Base-by-base conservation (phyloP, 2,888 invertebrate species). In the Nematopogon swammerdamellus region DNA sequence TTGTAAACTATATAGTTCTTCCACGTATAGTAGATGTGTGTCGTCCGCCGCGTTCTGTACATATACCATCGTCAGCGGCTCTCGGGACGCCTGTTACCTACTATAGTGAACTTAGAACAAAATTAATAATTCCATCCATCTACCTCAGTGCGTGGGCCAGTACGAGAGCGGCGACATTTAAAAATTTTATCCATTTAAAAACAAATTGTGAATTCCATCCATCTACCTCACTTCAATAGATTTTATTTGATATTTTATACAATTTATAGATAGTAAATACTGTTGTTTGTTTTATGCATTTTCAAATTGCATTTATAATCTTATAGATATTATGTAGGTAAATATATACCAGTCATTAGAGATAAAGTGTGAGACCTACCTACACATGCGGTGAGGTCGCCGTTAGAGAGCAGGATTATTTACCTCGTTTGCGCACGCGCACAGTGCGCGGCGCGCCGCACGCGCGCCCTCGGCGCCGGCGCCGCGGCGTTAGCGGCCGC, bases 151-250 rank as follows among this genome's bases (percentile, higher is more conserved):
- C 73, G 73, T 70, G 75, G 74, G 77, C 77, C 77, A 71, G 73
- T 69, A 14, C 25, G 25, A 25, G 25, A 44, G 65, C 71, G 74
- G 76, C 79, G 63, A 65, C 68, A 68, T 72, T 18, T 36, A 14
- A 8, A 36, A 14, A 36, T 8, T 36, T 14, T 36, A 36, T 36
- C 36, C 14, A 43, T 19, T 48, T 42, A 65, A n/a, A n/a, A 64
- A 63, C 75, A 77, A 77, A 77, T 68, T 76, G 75, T 79, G 79
- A 82, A 85, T 85, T 85, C 85, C 85, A 85, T 85, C 85, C 85
- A 84, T 82, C 85, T 85, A 85, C 85, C 85, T 85, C 85, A 85
- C 81, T 82, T 81, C 79, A 79, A 79, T 80, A 79, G 79, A 80
- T 79, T 77, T 80, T 80, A 80, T 77, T 79, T 79, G 76, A 77